Conservation (phyloP, 2,797 vertebrate genomes). For the Menidia menidia region DNA sequence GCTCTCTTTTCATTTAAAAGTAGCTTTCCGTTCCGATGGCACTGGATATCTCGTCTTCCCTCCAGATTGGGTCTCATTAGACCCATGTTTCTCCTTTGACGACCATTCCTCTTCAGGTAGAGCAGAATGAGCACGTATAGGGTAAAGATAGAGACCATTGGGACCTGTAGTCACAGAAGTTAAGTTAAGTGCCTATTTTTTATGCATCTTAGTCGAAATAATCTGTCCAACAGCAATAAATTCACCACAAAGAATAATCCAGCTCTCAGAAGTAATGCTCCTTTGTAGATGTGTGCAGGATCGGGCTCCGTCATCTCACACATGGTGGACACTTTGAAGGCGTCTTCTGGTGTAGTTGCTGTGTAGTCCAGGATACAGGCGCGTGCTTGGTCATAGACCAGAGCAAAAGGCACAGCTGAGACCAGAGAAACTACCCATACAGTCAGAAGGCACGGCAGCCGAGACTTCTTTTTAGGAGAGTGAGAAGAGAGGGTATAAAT, state of each 20-base stretch:
- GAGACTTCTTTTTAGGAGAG: conserved; percentile 65
- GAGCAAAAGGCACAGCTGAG: conserved; percentile 80
- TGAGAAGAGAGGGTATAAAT: conserved; percentile 32
- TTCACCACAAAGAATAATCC: conserved; percentile 81
- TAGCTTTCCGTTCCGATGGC: conserved; percentile 72
- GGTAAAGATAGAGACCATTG: conserved; percentile 76
- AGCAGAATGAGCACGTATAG: conserved; percentile 82
- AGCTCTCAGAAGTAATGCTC: conserved; percentile 77
- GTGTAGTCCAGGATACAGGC: conserved; percentile 84
- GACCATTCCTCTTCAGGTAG: conserved; percentile 76
- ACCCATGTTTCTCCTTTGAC: conserved; percentile 80
- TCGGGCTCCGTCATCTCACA: conserved; percentile 85
- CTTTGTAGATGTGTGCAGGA: conserved; percentile 80
- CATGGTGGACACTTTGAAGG: conserved; percentile 81
- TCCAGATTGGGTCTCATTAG: conserved; percentile 59
- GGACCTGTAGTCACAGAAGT: conserved; percentile 57
- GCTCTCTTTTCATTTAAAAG: conserved; percentile 82
- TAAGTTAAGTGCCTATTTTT: conserved; percentile 1
- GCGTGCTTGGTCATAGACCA: conserved; percentile 80
- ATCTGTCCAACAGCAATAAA: not conserved
- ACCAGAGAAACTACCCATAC: conserved; percentile 83
- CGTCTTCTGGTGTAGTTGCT: conserved; percentile 68
- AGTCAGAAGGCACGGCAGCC: conserved; percentile 74
- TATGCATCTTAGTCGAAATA: not conserved
- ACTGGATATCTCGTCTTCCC: conserved; percentile 56